These are phyloP conservation scores for Eriosoma lanigerum DNA, from an alignment of 1,140 invertebrate species.

Conservation along the genomic window DNA sequence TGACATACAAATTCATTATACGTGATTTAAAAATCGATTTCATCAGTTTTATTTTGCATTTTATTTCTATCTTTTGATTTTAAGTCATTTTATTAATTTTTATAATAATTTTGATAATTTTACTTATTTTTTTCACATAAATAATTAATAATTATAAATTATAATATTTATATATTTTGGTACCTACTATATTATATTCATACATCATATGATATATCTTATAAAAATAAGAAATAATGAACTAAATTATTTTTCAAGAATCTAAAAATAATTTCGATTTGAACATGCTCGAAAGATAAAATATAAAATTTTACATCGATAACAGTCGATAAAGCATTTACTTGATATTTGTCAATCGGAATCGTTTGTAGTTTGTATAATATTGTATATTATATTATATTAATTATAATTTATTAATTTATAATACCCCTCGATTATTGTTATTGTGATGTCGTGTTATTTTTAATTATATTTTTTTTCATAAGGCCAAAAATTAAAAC, in stretches of 20 bases:
- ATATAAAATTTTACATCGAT: too few species aligned
- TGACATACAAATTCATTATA: not conserved
- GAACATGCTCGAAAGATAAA: too few species aligned
- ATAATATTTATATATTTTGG: constrained; percentile 1
- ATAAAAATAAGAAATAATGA: too few species aligned
- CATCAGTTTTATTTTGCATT: constrained; percentile 8
- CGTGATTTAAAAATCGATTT: not conserved
- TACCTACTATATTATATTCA: too few species aligned
- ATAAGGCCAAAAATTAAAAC: constrained; percentile 60
- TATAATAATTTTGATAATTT: not conserved
- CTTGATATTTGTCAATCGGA: too few species aligned
- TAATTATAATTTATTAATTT: constrained; percentile 2
- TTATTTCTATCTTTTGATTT: not conserved
- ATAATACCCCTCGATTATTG: not conserved
- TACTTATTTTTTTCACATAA: not conserved
- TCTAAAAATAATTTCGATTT: too few species aligned
- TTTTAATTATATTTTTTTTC: not conserved
- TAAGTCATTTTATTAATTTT: too few species aligned
- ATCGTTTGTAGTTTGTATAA: too few species aligned
- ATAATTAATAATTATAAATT: not conserved
- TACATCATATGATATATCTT: too few species aligned
- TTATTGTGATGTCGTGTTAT: not conserved
- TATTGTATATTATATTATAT: constrained; percentile 19
- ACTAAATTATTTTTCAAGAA: too few species aligned
- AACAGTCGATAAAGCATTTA: too few species aligned